These are phyloP conservation scores for Eubasilissa regina DNA, from an alignment of 1,140 invertebrate genomes.

Conservation along the genomic window DNA sequence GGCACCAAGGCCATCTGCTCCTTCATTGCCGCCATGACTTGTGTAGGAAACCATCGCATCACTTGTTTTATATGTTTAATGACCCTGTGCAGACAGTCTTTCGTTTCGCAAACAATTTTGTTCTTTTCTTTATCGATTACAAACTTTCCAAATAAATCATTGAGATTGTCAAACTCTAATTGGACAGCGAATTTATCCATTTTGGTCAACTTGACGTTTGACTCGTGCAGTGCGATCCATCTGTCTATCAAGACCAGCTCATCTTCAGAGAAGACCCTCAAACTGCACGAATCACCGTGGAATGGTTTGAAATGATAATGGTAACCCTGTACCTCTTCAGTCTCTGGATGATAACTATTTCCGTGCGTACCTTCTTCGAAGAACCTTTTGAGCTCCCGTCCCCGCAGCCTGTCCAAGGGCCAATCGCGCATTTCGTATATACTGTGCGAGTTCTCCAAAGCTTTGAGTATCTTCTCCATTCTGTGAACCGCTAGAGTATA, in stretches of 20 bases:
- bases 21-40: background rate
- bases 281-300: background rate
- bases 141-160: background rate
- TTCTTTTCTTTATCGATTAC: background rate
- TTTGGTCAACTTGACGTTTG: background rate
- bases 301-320: background rate
- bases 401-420: background rate
- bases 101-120: background rate
- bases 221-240: background rate
- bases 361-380: background rate
- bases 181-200: background rate
- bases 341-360: background rate
- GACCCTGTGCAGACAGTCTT: background rate
- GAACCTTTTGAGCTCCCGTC: background rate
- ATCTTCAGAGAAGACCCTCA: background rate
- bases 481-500: background rate
- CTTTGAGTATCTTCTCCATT: slow-evolving; percentile 1
- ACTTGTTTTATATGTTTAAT: background rate
- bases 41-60: background rate
- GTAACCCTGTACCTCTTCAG: background rate
- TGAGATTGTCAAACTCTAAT: background rate
- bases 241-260: slow-evolving; percentile 1
- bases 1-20: background rate
- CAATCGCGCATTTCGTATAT: background rate
- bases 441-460: background rate